phyloP scores from a whole-genome alignment of 2,113 vertebrate genomes.

The Tupaia chinensis region DNA sequence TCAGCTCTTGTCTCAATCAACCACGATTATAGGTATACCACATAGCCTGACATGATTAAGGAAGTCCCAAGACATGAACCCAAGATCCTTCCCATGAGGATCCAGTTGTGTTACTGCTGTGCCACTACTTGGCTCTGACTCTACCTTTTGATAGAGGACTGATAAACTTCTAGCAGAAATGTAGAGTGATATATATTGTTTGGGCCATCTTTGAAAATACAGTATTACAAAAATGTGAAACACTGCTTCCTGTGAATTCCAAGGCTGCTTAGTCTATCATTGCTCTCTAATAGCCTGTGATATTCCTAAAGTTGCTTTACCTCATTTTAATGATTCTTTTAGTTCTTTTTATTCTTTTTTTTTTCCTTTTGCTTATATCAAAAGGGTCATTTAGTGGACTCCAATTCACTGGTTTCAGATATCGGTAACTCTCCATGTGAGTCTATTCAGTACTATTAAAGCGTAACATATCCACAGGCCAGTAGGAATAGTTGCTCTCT shows the following conservation, averaged over 20 bases:
- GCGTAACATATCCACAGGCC: not conserved
- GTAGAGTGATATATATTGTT: not conserved
- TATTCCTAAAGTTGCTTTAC: not conserved
- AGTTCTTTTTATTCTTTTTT: not conserved
- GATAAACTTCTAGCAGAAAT: not conserved
- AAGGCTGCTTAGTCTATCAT: not conserved
- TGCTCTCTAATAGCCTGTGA: not conserved
- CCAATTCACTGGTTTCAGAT: not conserved
- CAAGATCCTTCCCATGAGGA: too few species aligned
- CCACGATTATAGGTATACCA: too few species aligned
- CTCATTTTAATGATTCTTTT: not conserved
- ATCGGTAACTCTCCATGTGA: not conserved
- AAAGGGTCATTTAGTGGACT: not conserved
- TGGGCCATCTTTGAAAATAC: not conserved
- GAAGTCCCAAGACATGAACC: too few species aligned
- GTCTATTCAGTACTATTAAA: not conserved
- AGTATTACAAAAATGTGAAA: not conserved
- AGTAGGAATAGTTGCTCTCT: not conserved
- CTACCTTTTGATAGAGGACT: not conserved
- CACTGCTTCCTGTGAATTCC: not conserved
- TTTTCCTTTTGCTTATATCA: not conserved
- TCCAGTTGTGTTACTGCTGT: too few species aligned
- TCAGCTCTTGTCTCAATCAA: too few species aligned
- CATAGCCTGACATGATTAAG: too few species aligned
- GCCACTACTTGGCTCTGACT: not conserved